phyloP scores from a whole-genome alignment of 2,113 vertebrate genomes.

The Actenoides hombroni region DNA sequence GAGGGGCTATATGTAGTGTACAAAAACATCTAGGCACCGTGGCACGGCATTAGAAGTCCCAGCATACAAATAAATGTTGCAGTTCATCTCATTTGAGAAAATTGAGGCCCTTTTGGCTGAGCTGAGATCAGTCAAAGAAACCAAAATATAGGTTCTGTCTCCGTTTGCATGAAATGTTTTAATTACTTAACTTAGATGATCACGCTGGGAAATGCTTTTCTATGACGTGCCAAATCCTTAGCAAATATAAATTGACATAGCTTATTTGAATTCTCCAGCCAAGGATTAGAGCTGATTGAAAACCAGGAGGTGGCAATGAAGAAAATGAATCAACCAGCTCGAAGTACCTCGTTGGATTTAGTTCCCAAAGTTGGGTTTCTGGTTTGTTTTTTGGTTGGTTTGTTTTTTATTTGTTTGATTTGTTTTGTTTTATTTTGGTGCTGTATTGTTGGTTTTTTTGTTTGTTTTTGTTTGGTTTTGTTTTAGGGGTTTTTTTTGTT shows the following conservation, averaged over 20 bases:
- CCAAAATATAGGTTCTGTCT: not conserved
- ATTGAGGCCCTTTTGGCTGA: not conserved
- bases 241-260: constrained; percentile 38
- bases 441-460: no score
- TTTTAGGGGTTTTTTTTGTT: not conserved
- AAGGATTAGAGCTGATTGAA: constrained; percentile 33
- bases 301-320: constrained; percentile 4
- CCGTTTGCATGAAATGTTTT: constrained; percentile 47
- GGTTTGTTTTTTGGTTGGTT: no score
- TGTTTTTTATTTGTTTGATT: not conserved
- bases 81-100: constrained; percentile 8
- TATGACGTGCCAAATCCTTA: constrained; percentile 43
- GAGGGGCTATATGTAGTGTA: not conserved
- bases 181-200: constrained; percentile 59
- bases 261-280: constrained; percentile 25
- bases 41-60: not conserved
- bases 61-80: constrained; percentile 6
- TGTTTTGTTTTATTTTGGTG: no score
- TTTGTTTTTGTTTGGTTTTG: no score
- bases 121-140: constrained; percentile 37
- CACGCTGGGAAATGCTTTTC: constrained; percentile 39
- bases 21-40: not conserved
- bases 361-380: not conserved
- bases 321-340: not conserved
- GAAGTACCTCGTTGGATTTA: constrained; percentile 4